These are phyloP conservation scores for Danaus plexippus DNA, from an alignment of 1,140 invertebrate genomes.

Conservation along the genomic window DNA sequence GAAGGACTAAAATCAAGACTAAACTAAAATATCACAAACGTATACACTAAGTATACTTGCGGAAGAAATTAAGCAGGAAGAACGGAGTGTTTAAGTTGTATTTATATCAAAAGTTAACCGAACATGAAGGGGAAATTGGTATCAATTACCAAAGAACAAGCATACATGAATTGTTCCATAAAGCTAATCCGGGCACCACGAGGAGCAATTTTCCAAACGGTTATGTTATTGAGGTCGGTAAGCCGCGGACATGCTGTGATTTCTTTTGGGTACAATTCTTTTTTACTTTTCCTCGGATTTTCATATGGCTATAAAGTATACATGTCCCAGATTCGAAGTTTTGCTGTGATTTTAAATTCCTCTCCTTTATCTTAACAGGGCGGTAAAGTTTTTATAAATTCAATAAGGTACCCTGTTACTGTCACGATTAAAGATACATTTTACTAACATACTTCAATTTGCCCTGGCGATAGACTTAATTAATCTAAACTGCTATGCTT, in stretches of 20 bases:
- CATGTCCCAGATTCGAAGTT: too few species aligned
- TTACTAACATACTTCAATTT: conserved; percentile 7
- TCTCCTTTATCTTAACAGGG: too few species aligned
- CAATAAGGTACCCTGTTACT: too few species aligned
- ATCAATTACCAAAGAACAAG: conserved; percentile 61
- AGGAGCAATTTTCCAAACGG: conserved; percentile 66
- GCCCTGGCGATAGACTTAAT: conserved; percentile 60
- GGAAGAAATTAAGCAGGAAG: too few species aligned
- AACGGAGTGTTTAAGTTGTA: too few species aligned
- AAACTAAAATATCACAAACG: too few species aligned
- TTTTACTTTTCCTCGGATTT: conserved; percentile 4
- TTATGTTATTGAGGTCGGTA: conserved; percentile 66
- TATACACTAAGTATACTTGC: too few species aligned
- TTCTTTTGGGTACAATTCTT: conserved; percentile 22
- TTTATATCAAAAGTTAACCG: too few species aligned
- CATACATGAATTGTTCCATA: conserved; percentile 56
- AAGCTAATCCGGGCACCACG: conserved; percentile 58
- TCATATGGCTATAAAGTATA: neutral
- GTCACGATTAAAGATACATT: too few species aligned
- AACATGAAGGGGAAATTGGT: conserved; percentile 43
- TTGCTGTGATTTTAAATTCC: too few species aligned
- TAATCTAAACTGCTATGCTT: conserved; percentile 68
- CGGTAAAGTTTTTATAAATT: too few species aligned
- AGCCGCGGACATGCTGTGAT: conserved; percentile 43
- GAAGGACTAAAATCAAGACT: too few species aligned